Base-by-base conservation (phyloP, 2,113 vertebrate genomes). In the Oncorhynchus keta region DNA sequence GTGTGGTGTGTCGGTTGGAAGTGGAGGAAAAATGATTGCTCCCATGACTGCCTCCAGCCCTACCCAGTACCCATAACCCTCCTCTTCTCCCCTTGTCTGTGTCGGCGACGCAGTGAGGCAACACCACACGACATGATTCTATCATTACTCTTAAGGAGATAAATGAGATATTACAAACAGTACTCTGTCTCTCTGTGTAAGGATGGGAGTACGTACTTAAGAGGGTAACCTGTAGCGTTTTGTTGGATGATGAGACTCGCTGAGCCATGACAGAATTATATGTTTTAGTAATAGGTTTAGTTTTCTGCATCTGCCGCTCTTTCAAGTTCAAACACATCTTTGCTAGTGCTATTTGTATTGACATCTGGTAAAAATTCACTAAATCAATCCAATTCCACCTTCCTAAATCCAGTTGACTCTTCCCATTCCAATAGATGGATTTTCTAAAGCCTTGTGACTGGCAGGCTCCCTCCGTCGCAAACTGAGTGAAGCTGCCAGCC, bases 51-150 rank as follows among this genome's bases (percentile, higher is more conserved):
- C 28, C 69, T 71, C 67, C 51, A 20, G 51, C 67, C 67, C 49
- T 45, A 61, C 26, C 35, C 14, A 55, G 72, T 35, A 51, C 70
- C 45, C 74, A 75, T 22, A 68, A 55, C 69, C 24, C 80, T 72
- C 51, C 28, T 49, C 28, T 22, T 64, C 75, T 22, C 71, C 35
- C 59, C 14, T 59, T 7, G 66, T 69, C 75, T 51, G 68, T 70
- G 76, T 74, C 16, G 8, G n/a, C 39, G 39, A 62, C 5, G 59
- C n/a, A 62, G 59, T 22, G 20, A 62, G 59, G 59, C 59, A n/a
- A 62, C 59, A 62, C 59, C 22, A 22, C 18, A 62, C 59, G 22
- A 62, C 59, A 62, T 62, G 59, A 62, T 62, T 62, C 59, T 62
- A 62, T 62, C 59, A 62, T 62, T 62, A 62, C 59, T 62, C 59